A percentile compares a stretch with the other conserved stretches of the same genome.
Conservation (phyloP, 2,113 vertebrate genomes). For the Pongo pygmaeus region DNA sequence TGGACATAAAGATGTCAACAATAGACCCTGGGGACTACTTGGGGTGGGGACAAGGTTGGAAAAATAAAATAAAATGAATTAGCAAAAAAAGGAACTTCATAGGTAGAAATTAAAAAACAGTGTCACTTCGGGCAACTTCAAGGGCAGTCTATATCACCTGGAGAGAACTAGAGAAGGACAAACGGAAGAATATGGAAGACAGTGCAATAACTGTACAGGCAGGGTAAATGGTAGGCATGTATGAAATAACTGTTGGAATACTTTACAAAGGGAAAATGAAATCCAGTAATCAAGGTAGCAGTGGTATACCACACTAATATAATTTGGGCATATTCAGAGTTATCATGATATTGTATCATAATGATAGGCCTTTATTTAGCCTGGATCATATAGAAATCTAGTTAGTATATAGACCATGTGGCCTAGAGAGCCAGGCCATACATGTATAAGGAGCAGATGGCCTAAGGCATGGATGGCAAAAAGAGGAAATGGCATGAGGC, state of each 20-base stretch:
- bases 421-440: neutral
- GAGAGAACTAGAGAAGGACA: neutral
- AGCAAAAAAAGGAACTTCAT: neutral
- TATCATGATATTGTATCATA: neutral
- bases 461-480: neutral
- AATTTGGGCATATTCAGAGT: neutral
- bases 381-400: neutral
- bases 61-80: neutral
- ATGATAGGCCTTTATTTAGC: neutral
- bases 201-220: neutral
- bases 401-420: neutral
- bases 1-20: too few species aligned
- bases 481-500: neutral
- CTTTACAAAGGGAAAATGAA: neutral
- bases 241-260: neutral
- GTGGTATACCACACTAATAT: neutral
- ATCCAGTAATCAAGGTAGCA: neutral
- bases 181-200: neutral
- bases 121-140: neutral
- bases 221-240: neutral
- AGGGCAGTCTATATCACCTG: neutral
- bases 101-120: neutral
- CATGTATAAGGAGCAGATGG: neutral
- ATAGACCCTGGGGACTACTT: neutral
- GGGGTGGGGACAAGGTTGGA: neutral